Evolutionary conservation across 2,797 vertebrate species (phyloP), one percentile per base, ranked within the genome.

Genomic region (Echeneis naucrates): DNA sequence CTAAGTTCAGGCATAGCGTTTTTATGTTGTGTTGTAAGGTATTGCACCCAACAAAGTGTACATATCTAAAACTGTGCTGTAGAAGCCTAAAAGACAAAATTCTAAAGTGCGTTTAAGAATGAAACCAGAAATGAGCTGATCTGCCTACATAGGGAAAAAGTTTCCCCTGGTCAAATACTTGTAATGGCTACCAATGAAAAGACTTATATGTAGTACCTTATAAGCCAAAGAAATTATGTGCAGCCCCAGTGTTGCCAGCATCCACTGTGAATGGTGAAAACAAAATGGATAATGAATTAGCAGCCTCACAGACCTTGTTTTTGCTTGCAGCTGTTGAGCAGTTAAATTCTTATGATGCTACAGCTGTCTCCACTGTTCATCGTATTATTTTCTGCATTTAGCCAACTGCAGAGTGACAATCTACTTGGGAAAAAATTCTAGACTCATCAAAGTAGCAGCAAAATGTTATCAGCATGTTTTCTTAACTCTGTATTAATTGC

Each of bases 401-500:
- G n/a, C n/a, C n/a, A n/a, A n/a, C n/a, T n/a, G n/a, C n/a, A n/a
- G n/a, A n/a, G n/a, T n/a, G n/a, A n/a, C n/a, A n/a, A n/a, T n/a
- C n/a, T n/a, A n/a, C n/a, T n/a, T n/a, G n/a, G n/a, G n/a, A n/a
- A n/a, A n/a, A n/a, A n/a, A n/a, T n/a, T n/a, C n/a, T n/a, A n/a
- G n/a, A n/a, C n/a, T n/a, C n/a, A n/a, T n/a, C n/a, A n/a, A n/a
- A n/a, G n/a, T n/a, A n/a, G n/a, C n/a, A n/a, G n/a, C n/a, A n/a
- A n/a, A n/a, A n/a, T n/a, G n/a, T n/a, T n/a, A 33, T 32, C 1
- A 33, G 32, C 42, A 54, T 32, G 13, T 51, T 75, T 76, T 42
- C 48, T 53, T 66, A 67, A 72, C 42, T 40, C 40, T 62, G 55
- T 35, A 58, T 71, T 44, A 27, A 50, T 57, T 57, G 12, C 27